Base-by-base conservation (phyloP, 2,113 vertebrate species). In the Rattus rattus region DNA sequence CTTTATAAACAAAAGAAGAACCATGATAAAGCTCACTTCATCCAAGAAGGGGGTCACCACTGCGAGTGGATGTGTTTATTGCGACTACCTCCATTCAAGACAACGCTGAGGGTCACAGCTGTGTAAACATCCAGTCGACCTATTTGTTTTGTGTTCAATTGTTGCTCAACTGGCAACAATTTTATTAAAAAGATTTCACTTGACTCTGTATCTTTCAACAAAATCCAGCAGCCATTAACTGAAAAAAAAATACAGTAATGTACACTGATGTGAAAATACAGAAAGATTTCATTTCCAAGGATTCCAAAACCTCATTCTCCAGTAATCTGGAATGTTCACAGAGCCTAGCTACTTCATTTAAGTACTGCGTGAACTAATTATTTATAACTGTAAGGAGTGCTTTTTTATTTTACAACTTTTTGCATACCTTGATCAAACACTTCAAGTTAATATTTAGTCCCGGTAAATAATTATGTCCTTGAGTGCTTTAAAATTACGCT, bases 111-210 rank as follows among this genome's bases (percentile, higher is more conserved):
- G 2, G 54, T 14, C 54, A 56, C 10, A 12, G 54, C 54, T 14
- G 13, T 67, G 49, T 92, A 97, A 96, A 86, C 59, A 43, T 87
- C 36, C 95, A 97, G 95, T 96, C 97, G 98, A 96, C 92, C 94
- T 96, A 72, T 95, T 63, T 97, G 95, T 95, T 75, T 88, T 94
- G 84, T 93, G 96, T 98, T 98, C 96, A 94, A 96, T 97, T 98
- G 98, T 97, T 97, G 69, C 86, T 94, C 83, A 97, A 91, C 86
- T 94, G 97, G 91, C 17, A 63, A 97, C 94, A 97, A 92, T 96
- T 97, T 98, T 98, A 97, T 98, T 98, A 97, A 98, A 98, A 99
- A 96, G 95, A 98, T 95, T 98, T 98, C 89, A 98, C 98, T 98
- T 97, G 96, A 98, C 98, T 97, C 76, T 59, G 26, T 97, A 93